Evolutionary conservation across 2,797 vertebrate genomes (phyloP), one percentile per base, ranked within the genome.

Genomic region (Sparus aurata): DNA sequence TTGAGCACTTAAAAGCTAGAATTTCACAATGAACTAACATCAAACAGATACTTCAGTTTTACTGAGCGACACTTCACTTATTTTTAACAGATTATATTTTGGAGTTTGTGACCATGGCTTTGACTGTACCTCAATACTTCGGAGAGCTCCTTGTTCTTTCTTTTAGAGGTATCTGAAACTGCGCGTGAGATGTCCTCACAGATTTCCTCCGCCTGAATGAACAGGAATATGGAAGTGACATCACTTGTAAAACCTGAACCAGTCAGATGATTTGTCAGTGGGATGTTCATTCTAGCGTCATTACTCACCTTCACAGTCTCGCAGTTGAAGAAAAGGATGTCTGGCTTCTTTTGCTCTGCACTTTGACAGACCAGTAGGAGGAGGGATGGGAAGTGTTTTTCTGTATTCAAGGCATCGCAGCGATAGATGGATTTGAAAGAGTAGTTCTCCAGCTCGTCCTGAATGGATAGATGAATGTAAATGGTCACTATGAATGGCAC

Each of bases 321-420:
- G 38, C 96, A 96, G 91, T 92, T 95, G 89, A 97, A 97, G 93
- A 97, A 97, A 73, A 94, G 95, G 73, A 97, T 92, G 13, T 97
- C 96, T 0, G 96, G 96, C 59, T 95, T 96, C 67, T 88, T 75
- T 54, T 95, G 95, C 17, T 90, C 79, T 0, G 82, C 78, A 25
- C 94, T 89, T 83, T 96, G 96, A 83, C 96, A 97, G 59, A 97
- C 94, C 0, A 97, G 85, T 45, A 96, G 93, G 0, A 98, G 94
- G 18, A 97, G 92, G 3, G 95, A 93, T 3, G 87, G 86, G 79
- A 92, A 92, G 17, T 91, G 88, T 38, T 91, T 92, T 0, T 95
- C 93, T 0, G 88, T 88, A 66, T 75, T 61, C 1, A 97, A 79
- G 49, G 93, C 85, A 0, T 97, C 94, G 2, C 97, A 97, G 60